Evolutionary conservation across 2,888 invertebrate species (phyloP), one percentile per base, ranked within the genome.

Genomic region (Epinotia bilunana): DNA sequence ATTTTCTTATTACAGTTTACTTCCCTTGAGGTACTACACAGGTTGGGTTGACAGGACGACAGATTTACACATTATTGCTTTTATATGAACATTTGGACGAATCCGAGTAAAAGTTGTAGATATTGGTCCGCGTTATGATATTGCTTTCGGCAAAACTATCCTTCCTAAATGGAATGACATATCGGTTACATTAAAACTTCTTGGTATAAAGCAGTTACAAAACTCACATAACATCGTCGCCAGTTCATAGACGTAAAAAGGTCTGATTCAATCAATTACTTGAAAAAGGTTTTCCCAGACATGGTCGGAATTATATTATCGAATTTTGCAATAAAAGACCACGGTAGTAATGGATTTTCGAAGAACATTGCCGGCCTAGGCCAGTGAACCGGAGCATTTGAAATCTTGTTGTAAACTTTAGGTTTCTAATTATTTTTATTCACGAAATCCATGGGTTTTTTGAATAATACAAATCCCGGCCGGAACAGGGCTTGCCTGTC

Each of bases 1-100:
- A 90, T 89, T 90, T 90, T 90, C 88, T 90, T 89, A 86, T 86
- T 86, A 87, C 82, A 85, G 82, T 77, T 77, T 73, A 77, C 60
- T 53, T 75, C 75, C 71, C 72, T 67, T 67, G 75, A 75, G 75
- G 75, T 75, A 74, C 70, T 68, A 46, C 69, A 74, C 69, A 64
- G 49, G 53, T 49, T 39, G 61, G 67, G 64, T 74, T 60, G 74
- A 49, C 39, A 60, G 70, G 68, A 74, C 73, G 68, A 69, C 58
- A n/a, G 43, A 23, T 62, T 60, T 60, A 23, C 39, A 64, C 60
- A 69, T 58, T n/a, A 58, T 49, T 61, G 43, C 18, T 65, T 68
- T 68, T 13, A 20, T 57, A 20, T 20, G 20, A 67, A 67, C 57
- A 39, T 39, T 57, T 57, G 9, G 58, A 60, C n/a, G 39, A 68